Percentiles rank a stretch among this genome's conserved stretches.
phyloP scores from a whole-genome alignment of 2,797 vertebrate species.

The Triplophysa yarkandensis region DNA sequence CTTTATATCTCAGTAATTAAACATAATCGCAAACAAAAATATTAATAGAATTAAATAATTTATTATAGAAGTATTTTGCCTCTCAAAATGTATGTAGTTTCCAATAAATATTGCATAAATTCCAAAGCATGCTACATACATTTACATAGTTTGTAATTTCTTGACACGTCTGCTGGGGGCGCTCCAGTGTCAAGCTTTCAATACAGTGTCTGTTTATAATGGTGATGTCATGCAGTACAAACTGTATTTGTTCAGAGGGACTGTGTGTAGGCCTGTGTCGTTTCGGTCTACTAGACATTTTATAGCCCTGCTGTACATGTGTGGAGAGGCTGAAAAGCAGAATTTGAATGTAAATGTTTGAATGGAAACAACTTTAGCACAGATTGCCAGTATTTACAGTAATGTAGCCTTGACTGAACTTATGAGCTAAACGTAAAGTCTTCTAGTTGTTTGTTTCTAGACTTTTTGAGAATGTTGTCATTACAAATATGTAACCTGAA shows the following conservation, averaged over 20 bases:
- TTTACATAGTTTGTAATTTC: not conserved
- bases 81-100: not conserved
- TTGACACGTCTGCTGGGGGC: not conserved
- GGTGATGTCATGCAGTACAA: not conserved
- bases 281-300: not conserved
- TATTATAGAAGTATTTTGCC: not conserved
- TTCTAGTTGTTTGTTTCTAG: not conserved
- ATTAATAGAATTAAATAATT: not conserved
- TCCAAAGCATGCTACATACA: not conserved
- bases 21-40: not conserved
- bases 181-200: not conserved
- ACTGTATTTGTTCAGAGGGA: not conserved
- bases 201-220: not conserved
- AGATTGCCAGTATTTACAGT: not conserved
- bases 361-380: not conserved
- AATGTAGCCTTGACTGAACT: not conserved
- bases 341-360: not conserved
- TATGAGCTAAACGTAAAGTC: not conserved
- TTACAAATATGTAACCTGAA: too few species aligned
- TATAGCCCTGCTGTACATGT: not conserved
- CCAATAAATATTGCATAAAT: not conserved
- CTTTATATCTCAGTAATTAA: not conserved
- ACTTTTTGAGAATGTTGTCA: too few species aligned
- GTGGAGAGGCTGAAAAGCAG: not conserved
- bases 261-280: not conserved